Base-by-base conservation (phyloP, 2,113 vertebrate genomes). In the Mirounga angustirostris region DNA sequence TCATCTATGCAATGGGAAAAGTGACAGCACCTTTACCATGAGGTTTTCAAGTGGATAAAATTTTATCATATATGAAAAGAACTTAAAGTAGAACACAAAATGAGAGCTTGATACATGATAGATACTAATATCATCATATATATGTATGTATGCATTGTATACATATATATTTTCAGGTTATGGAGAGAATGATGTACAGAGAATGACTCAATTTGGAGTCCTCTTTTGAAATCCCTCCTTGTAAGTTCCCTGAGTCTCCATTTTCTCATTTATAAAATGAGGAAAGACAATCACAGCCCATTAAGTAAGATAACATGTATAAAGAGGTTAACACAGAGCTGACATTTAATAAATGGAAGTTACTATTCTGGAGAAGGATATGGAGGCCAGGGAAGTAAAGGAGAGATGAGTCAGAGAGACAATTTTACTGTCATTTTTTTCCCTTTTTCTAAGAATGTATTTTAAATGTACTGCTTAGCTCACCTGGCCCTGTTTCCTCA, bases 141-240 rank as follows among this genome's bases (percentile, higher is more conserved):
- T 65, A 7, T 33, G 10, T 59, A 7, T 46, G 4, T 43, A 15
- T 46, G n/a, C 59, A 54, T 95, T 52, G 5, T 46, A 21, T 2
- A 30, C 10, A 21, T 40, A 7, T n/a, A 5, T 58, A 76, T 59
- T 88, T 56, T 84, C 46, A n/a, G 12, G 58, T 71, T 30, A 73
- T 40, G 5, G 13, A 46, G 8, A 18, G 4, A 28, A 30, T 54
- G 22, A 40, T n/a, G 4, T 74, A 30, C 18, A 92, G 19, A 71
- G 40, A 65, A 63, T 63, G 12, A 15, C 54, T 91, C 28, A 78
- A 4, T 65, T 58, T 46, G 33, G 78, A 80, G 18, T 63, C 15
- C 30, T 95, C 4, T 59, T 95, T 93, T 91, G 10, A 91, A 96
- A 81, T 65, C 16, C 18, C 1, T 96, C 24, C 54, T 91, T 61